phyloP scores from a whole-genome alignment of 1,140 invertebrate genomes.

The Homalodisca vitripennis region DNA sequence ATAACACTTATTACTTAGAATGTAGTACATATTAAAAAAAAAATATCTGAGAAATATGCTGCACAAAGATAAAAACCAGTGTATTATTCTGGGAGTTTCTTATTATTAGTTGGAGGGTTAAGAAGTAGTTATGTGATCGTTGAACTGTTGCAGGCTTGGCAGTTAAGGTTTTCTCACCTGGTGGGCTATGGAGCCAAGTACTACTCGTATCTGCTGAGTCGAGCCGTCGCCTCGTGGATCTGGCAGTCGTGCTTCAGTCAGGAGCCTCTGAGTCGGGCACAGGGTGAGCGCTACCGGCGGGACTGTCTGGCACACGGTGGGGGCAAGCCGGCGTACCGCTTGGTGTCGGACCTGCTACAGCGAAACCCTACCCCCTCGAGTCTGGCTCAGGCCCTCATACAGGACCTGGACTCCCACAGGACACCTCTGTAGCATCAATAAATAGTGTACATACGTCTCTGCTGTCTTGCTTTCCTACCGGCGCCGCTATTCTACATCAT shows the following conservation, averaged over 20 bases:
- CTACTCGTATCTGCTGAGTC: conserved; percentile 94
- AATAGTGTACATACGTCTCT: too few species aligned
- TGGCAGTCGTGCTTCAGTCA: conserved; percentile 87
- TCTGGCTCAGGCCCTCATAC: conserved; percentile 52
- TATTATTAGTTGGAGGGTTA: too few species aligned
- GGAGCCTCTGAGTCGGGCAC: conserved; percentile 74
- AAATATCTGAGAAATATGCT: too few species aligned
- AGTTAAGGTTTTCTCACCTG: conserved; percentile 93
- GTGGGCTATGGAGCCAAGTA: conserved; percentile 98
- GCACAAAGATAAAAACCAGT: too few species aligned
- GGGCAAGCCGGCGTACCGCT: conserved; percentile 69
- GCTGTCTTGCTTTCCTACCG: too few species aligned
- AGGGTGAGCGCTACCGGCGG: conserved; percentile 73
- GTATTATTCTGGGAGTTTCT: too few species aligned
- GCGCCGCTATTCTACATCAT: too few species aligned
- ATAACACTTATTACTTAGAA: too few species aligned
- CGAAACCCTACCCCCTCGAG: conserved; percentile 62
- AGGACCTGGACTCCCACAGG: conserved; percentile 48
- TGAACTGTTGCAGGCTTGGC: conserved; percentile 79
- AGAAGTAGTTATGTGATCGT: too few species aligned
- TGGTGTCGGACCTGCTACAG: conserved; percentile 72
- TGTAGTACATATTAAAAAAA: too few species aligned
- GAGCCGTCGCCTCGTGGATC: conserved; percentile 89
- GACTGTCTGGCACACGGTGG: conserved; percentile 88
- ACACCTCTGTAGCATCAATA: not conserved